Evolutionary conservation across 2,888 invertebrate species (phyloP).

Genomic region (Tachystola acroxantha): DNA sequence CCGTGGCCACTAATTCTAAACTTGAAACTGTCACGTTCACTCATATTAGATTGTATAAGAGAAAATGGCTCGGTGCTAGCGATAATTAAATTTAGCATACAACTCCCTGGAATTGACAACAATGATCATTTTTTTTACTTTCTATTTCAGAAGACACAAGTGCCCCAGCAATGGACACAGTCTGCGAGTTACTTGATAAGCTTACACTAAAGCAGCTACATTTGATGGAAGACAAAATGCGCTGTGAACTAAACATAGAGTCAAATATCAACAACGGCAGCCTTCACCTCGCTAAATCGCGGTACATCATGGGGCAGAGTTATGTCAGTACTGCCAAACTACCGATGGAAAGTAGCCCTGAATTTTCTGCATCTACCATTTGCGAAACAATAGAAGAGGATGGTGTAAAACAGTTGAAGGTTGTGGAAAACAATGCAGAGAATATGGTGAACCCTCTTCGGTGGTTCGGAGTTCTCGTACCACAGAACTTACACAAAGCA

Average conservation of each 20-base stretch:
- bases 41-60: too few species aligned
- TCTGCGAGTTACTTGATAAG: constrained; percentile 82
- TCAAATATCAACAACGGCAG: constrained; percentile 82
- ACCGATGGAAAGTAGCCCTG: constrained; percentile 80
- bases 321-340: constrained; percentile 84
- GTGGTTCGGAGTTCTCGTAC: constrained; percentile 93
- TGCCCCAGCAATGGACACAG: constrained; percentile 35
- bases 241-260: constrained; percentile 83
- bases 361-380: constrained; percentile 55
- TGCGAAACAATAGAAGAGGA: constrained; percentile 57
- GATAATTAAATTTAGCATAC: too few species aligned
- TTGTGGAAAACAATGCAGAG: constrained; percentile 17
- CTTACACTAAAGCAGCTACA: constrained; percentile 83
- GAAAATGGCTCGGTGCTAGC: too few species aligned
- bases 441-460: constrained; percentile 81
- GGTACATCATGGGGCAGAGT: constrained; percentile 88
- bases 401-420: constrained; percentile 46
- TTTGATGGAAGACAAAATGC: constrained; percentile 85
- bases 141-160: constrained; percentile 5
- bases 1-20: too few species aligned
- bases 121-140: too few species aligned
- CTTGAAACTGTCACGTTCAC: too few species aligned
- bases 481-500: constrained; percentile 86
- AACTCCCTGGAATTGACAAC: too few species aligned
- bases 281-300: constrained; percentile 84